phyloP scores from a whole-genome alignment of 2,113 vertebrate genomes.

The Lethenteron camtschaticum region DNA sequence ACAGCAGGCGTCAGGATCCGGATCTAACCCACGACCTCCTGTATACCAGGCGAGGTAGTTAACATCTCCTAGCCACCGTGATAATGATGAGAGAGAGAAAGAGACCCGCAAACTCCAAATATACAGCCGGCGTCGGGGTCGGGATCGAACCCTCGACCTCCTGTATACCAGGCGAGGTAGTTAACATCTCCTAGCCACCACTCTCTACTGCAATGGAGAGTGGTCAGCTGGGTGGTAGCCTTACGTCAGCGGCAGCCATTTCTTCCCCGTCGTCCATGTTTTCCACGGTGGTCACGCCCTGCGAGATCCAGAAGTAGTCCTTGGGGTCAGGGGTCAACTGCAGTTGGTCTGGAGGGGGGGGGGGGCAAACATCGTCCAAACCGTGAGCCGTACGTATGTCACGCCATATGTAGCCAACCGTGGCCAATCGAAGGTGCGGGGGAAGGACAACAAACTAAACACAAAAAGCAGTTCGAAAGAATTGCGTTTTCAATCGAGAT shows the following conservation, averaged over 20 bases:
- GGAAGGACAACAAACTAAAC: background rate
- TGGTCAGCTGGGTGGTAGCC: conserved; percentile 1
- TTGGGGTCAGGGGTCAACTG: conserved; percentile 16
- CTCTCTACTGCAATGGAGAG: too few relatives aligned
- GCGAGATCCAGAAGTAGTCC: conserved; percentile 11
- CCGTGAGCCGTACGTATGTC: background rate
- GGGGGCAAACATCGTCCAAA: background rate
- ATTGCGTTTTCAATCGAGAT: background rate
- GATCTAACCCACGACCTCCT: too few relatives aligned
- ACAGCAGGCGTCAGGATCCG: too few relatives aligned
- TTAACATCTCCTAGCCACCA: background rate
- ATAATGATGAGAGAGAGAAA: background rate
- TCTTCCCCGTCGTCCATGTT: conserved; percentile 14
- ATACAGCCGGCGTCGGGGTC: background rate
- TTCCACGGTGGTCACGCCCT: conserved; percentile 14
- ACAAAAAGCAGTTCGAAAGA: background rate
- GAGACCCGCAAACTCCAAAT: background rate
- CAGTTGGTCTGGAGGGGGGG: conserved; percentile 7
- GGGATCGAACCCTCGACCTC: background rate
- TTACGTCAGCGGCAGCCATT: conserved; percentile 13
- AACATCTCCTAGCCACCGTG: background rate
- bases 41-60: too few relatives aligned
- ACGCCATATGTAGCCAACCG: background rate
- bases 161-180: background rate
- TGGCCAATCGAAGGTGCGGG: background rate